These are phyloP conservation scores for Opisthocomus hoazin DNA, from an alignment of 2,113 vertebrate genomes.

Conservation along the genomic window DNA sequence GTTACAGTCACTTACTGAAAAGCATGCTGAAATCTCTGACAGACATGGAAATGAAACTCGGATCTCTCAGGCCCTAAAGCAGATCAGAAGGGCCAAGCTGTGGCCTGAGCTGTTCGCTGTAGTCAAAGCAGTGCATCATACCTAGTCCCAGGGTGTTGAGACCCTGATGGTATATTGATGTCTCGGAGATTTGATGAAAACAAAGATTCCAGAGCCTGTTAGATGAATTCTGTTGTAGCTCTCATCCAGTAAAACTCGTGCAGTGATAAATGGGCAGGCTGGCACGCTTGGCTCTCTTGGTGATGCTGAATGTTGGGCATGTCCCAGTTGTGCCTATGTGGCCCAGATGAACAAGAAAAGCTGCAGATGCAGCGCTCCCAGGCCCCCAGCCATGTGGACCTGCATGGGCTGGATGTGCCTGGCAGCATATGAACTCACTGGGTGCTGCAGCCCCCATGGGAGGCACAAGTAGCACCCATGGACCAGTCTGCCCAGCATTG, in stretches of 20 bases:
- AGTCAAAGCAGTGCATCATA: background rate
- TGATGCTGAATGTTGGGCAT: background rate
- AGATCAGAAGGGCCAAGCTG: background rate
- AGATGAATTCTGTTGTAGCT: background rate
- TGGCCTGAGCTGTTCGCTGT: background rate
- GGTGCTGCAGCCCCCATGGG: background rate
- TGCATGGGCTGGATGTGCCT: background rate
- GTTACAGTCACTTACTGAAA: background rate
- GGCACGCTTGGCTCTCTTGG: background rate
- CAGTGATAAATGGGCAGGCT: background rate
- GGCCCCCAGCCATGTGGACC: background rate
- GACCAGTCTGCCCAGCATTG: background rate
- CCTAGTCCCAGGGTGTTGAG: accelerated
- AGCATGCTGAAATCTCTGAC: background rate
- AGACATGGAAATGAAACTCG: background rate
- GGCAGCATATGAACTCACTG: accelerated
- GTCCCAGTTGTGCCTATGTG: background rate
- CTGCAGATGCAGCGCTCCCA: background rate
- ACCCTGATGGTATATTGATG: too few species aligned
- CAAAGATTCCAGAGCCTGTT: background rate
- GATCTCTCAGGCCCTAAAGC: background rate
- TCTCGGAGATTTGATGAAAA: background rate
- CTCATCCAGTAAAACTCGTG: background rate
- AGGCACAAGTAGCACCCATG: background rate
- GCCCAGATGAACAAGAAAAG: background rate